Base-by-base conservation (phyloP, 2,888 invertebrate species). In the Eristalinus sepulchralis region DNA sequence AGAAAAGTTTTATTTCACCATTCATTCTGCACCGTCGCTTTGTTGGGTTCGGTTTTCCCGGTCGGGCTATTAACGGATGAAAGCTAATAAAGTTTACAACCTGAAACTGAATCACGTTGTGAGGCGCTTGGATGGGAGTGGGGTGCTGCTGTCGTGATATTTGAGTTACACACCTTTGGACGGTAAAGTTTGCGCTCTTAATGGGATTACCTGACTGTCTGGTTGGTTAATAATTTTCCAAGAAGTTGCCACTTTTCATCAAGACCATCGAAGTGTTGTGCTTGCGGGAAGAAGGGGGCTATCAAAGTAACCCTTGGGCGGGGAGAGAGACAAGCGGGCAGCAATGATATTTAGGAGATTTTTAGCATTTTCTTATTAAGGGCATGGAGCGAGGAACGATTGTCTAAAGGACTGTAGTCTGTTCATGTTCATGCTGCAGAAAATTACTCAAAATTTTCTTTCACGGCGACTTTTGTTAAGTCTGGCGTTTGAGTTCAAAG, bases 71-170 rank as follows among this genome's bases (percentile, higher is more conserved):
- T 59, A 67, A 60, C 10, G 36, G 57, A 39, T 13, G 59, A 39
- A 66, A 17, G 63, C 63, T 55, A 73, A 64, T 63, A 73, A 73
- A 73, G 53, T 64, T 53, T 47, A 47, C 47, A 39, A 53, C n/a
- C 34, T 73, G 31, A 17, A 27, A 27, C 27, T 27, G 27, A 27
- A 27, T n/a, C n/a, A n/a, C n/a, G n/a, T n/a, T 60, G n/a, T 13
- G 31, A n/a, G 47, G 33, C 53, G 33, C 13, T 63, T 39, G 72
- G 24, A n/a, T 13, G 34, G 53, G 17, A 6, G 47, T 1, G 2
- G 39, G 39, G 39, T 27, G 27, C 13, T 39, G 5, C 17, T 47
- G 47, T 47, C 47, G n/a, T 47, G 17, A 47, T n/a, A 17, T 47
- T 47, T 47, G 17, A 17, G 47, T 47, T 47, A 47, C 47, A 47